Base-by-base conservation (phyloP, 2,797 vertebrate genomes). In the Galago senegalensis region DNA sequence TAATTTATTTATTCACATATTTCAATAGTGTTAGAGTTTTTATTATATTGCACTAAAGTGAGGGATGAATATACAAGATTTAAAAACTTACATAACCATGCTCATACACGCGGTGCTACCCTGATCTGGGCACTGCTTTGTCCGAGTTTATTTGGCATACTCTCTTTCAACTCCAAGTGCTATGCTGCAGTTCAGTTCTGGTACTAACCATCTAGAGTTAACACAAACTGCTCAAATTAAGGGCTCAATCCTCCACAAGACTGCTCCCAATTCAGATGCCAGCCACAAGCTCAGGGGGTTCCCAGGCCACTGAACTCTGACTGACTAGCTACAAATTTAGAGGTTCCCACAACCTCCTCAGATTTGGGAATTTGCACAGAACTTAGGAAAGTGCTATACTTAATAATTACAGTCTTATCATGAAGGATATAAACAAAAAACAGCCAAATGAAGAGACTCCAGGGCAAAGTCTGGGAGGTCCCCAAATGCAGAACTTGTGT, bases 341-440 rank as follows among this genome's bases (percentile, higher is more conserved):
- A n/a, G 29, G 5, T 92, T 92, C 25, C 21, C 18, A 67, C 10
- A 76, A 61, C 37, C 40, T 14, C n/a, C 40, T 87, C 76, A n/a
- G 77, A 7, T 85, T 67, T 75, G 43, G 49, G 87, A 56, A 83
- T 89, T 96, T 89, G 58, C 61, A 31, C 0, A 80, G 61, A 91
- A 76, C 20, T 60, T 20, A 37, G 58, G 43, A 92, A 61, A 60
- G 58, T 17, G 3, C 63, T 83, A 12, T 65, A 61, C 18, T 53
- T 79, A 85, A 85, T 4, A 56, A 60, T 81, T 88, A 31, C 4
- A 79, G 12, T 77, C 94, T 73, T 91, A 81, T 95, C 90, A 60
- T 58, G 85, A 94, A 91, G 37, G 17, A 79, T 63, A 63, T 3
- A 93, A 81, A 85, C 81, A n/a, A 81, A 34, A 40, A 94, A 49